These are phyloP conservation scores for Crossaster papposus DNA, from an alignment of 53 echinoderm and acorn worm genomes.

Conservation along the genomic window DNA sequence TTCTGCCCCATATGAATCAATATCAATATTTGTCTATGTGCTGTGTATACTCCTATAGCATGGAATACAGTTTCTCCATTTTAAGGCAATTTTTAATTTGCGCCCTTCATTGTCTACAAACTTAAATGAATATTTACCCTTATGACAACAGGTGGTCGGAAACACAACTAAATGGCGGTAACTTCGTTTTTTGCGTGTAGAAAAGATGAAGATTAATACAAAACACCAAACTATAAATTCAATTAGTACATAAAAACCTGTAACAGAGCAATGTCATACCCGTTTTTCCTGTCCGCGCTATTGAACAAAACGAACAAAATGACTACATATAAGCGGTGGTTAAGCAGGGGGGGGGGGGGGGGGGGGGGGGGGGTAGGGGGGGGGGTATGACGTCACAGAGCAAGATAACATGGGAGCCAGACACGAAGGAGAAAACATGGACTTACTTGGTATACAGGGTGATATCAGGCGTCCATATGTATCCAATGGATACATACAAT, in stretches of 20 bases:
- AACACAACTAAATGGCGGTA: too few species aligned
- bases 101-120: too few species aligned
- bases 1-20: too few species aligned
- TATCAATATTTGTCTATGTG: too few species aligned
- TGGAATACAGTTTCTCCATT: too few species aligned
- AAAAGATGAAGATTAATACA: neutral
- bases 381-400: neutral
- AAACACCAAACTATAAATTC: neutral
- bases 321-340: too few species aligned
- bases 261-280: neutral
- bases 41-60: too few species aligned
- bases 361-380: neutral
- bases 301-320: neutral
- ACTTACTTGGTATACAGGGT: slow-evolving; percentile 62
- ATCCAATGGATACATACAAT: slow-evolving; percentile 30
- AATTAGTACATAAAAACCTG: neutral
- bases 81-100: too few species aligned
- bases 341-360: neutral
- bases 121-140: too few species aligned
- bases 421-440: neutral
- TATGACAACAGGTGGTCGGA: too few species aligned
- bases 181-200: too few species aligned
- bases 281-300: neutral
- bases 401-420: neutral
- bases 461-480: slow-evolving; percentile 75